A percentile compares a stretch with the other conserved stretches of the same genome.
Evolutionary conservation across 2,888 invertebrate species (phyloP).

Genomic region (Esperia sulphurella): DNA sequence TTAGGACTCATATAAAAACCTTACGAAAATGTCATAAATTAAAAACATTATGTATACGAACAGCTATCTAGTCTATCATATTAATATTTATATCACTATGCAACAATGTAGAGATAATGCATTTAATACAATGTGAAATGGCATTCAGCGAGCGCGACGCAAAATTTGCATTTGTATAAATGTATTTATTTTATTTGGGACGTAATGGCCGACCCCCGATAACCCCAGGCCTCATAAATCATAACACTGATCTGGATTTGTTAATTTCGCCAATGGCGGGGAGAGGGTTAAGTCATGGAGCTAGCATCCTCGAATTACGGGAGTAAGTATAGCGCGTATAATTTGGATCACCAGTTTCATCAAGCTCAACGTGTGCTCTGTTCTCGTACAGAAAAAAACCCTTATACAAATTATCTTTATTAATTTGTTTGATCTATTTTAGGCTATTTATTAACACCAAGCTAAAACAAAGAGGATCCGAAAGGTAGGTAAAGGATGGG

Average conservation of each 20-base stretch:
- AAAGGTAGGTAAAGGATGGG: no score
- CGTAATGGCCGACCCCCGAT: constrained; percentile 45
- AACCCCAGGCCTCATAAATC: constrained; percentile 59
- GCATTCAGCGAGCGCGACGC: constrained; percentile 28
- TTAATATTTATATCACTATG: no score
- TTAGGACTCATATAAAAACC: no score
- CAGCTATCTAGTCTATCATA: constrained; percentile 6
- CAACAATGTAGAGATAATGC: constrained; percentile 61
- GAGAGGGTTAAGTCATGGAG: constrained; percentile 39
- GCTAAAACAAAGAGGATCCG: no score
- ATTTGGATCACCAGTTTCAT: not conserved
- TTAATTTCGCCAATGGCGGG: constrained; percentile 48
- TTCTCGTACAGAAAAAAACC: no score
- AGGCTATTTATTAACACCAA: no score
- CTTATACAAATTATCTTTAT: no score
- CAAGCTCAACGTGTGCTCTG: no score
- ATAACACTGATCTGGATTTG: constrained; percentile 67
- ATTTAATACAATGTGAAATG: constrained; percentile 32
- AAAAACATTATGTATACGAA: constrained; percentile 16
- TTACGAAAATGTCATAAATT: no score
- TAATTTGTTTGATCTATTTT: no score
- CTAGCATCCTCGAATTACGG: constrained; percentile 11
- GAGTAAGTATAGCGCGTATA: not conserved
- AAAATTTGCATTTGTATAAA: constrained; percentile 52
- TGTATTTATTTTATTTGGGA: constrained; percentile 52